Evolutionary conservation across 2,113 vertebrate genomes (phyloP).

Genomic region (Gorsachius goisagi): DNA sequence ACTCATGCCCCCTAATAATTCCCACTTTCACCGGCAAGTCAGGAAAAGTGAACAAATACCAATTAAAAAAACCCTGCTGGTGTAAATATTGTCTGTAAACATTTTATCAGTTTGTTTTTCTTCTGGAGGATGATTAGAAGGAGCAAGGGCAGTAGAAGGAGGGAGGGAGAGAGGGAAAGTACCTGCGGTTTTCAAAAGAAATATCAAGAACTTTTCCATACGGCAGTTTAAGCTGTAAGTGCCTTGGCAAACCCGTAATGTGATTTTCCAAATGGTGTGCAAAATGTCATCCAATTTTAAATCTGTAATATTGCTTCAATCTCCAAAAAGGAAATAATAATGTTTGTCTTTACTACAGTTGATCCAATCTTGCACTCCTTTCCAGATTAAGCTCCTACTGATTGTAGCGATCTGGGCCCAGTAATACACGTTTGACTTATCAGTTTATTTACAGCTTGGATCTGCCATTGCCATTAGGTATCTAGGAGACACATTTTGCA

Average conservation of each 20-base stretch:
- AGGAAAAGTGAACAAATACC: not conserved
- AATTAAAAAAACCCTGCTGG: not conserved
- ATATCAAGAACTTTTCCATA: conserved; percentile 63
- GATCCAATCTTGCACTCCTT: not conserved
- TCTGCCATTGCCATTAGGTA: conserved; percentile 41
- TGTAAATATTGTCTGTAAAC: not conserved
- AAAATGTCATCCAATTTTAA: conserved; percentile 66
- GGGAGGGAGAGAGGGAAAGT: not conserved
- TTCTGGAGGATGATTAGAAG: not conserved
- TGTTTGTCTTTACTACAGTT: not conserved
- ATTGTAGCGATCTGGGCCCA: not conserved
- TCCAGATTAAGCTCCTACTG: not conserved
- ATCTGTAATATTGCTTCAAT: conserved; percentile 26
- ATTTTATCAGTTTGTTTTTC: not conserved
- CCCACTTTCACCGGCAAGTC: not conserved
- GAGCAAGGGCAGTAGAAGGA: not conserved
- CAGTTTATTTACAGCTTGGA: conserved; percentile 35
- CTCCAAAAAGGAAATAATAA: conserved; percentile 35
- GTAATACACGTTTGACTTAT: not conserved
- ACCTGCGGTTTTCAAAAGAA: conserved; percentile 48
- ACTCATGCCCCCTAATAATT: not conserved
- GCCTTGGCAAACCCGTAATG: conserved; percentile 63
- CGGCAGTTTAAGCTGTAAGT: conserved; percentile 46
- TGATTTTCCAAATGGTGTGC: conserved; percentile 62
- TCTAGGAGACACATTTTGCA: conserved; percentile 31